Evolutionary conservation across 2,113 vertebrate species (phyloP), one percentile per base, ranked within the genome.

Genomic region (Nipponia nippon): DNA sequence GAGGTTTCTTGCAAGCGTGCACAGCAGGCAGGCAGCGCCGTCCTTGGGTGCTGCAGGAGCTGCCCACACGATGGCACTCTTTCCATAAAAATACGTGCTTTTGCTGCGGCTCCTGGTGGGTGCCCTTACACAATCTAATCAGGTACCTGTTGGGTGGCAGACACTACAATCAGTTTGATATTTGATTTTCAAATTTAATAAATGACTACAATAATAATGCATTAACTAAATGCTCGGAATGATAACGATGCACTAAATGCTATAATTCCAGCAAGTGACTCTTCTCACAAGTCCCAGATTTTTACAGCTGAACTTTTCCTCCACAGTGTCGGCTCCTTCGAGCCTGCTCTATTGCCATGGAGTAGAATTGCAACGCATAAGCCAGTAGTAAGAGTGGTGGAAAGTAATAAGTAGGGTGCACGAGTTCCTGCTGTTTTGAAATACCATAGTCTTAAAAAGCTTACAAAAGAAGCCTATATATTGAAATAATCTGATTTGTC

Each of bases 51-150:
- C 88, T 90, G 73, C 70, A 7, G 44, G 13, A 20, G 62, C 47
- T 22, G 46, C 84, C 98, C 98, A 98, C 98, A 93, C 92, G 98
- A 95, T 98, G 98, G 97, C 98, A 98, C 89, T 62, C 83, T 97
- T 86, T 46, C 85, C 87, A 83, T 40, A 96, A 9, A 55, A 95
- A 97, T 73, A 30, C 2, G 1, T 2, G 29, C 9, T 17, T 10
- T 18, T n/a, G n/a, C 50, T 2, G 40, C 63, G 9, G 16, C 1
- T 23, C 26, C 77, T 27, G 50, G 21, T 9, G 44, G 38, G n/a
- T 4, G 61, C 63, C 61, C 71, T 47, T 13, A 15, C 16, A 53
- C 75, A 2, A 21, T 9, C 56, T 53, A 91, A 96, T 65, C 72
- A 78, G 70, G 25, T 25, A 93, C 89, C 96, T 87, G 61, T 63